phyloP scores from a whole-genome alignment of 2,113 vertebrate genomes.

The Oryzias javanicus region DNA sequence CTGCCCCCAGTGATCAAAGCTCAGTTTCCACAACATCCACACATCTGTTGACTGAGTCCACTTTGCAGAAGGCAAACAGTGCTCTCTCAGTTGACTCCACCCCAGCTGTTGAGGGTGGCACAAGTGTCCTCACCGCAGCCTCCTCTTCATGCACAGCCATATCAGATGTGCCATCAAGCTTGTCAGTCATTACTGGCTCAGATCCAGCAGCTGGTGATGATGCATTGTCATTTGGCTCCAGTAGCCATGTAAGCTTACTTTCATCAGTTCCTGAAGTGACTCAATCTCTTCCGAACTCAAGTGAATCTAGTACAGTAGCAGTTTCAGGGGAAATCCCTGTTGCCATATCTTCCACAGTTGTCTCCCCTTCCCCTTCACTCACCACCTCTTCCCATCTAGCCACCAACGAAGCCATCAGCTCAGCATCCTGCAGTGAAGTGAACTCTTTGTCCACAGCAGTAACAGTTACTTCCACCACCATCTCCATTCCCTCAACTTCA shows the following conservation, averaged over 20 bases:
- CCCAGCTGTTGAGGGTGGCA: conserved; percentile 25
- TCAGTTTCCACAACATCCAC: conserved; percentile 28
- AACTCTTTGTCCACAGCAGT: conserved; percentile 21
- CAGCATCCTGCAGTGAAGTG: conserved; percentile 25
- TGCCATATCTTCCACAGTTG: conserved; percentile 9
- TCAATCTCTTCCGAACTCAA: conserved; percentile 14
- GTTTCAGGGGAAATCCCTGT: conserved; percentile 22
- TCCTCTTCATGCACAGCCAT: conserved; percentile 25
- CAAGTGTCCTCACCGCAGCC: conserved; percentile 16
- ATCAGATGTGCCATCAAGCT: conserved; percentile 20
- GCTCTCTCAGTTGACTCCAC: conserved; percentile 13
- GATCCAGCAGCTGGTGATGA: conserved; percentile 13
- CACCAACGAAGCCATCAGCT: conserved; percentile 15
- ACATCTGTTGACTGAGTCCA: conserved; percentile 21
- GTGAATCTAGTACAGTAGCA: conserved; percentile 11
- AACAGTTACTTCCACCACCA: neutral
- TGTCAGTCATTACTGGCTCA: conserved; percentile 5
- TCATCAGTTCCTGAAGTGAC: conserved; percentile 26
- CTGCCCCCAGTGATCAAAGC: conserved; percentile 21
- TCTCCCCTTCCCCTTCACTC: conserved; percentile 9
- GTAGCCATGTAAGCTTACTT: conserved; percentile 21
- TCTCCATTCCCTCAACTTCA: conserved; percentile 31
- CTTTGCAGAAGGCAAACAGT: conserved; percentile 25
- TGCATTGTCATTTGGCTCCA: conserved; percentile 7
- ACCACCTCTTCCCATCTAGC: conserved; percentile 10